phyloP scores from a whole-genome alignment of 2,888 invertebrate species.

The Mantis religiosa region DNA sequence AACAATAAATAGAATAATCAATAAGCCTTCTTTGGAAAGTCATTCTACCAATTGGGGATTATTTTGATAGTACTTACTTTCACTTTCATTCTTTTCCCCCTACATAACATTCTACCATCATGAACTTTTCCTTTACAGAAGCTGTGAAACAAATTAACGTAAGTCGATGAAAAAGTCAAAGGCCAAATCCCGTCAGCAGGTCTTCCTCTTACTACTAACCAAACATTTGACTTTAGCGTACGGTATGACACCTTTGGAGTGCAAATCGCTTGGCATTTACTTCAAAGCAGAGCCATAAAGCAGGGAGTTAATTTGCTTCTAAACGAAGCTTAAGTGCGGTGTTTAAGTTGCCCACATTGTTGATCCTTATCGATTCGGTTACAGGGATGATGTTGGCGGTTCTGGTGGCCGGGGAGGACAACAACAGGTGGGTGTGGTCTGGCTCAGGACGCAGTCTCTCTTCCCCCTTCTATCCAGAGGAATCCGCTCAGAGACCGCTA shows the following conservation, averaged over 20 bases:
- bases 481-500: not conserved
- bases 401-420: conserved; percentile 33
- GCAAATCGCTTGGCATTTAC: not conserved
- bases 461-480: not conserved
- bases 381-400: not conserved
- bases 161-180: conserved; percentile 11
- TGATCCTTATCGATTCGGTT: not conserved
- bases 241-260: not conserved
- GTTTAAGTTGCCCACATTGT: not conserved
- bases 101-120: too few species aligned
- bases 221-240: not conserved
- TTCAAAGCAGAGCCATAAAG: not conserved
- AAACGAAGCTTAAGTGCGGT: not conserved
- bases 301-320: not conserved
- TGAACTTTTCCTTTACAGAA: too few species aligned
- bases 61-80: too few species aligned
- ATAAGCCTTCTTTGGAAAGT: too few species aligned
- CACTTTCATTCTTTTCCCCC: too few species aligned
- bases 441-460: conserved; percentile 34
- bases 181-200: too few species aligned
- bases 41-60: too few species aligned
- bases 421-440: conserved; percentile 48
- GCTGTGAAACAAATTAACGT: too few species aligned
- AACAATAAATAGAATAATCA: too few species aligned
- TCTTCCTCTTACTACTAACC: too few species aligned